A percentile compares a stretch with the other conserved stretches of the same genome.
phyloP scores from a whole-genome alignment of 1,140 invertebrate genomes.

The Drosophila nikananu region DNA sequence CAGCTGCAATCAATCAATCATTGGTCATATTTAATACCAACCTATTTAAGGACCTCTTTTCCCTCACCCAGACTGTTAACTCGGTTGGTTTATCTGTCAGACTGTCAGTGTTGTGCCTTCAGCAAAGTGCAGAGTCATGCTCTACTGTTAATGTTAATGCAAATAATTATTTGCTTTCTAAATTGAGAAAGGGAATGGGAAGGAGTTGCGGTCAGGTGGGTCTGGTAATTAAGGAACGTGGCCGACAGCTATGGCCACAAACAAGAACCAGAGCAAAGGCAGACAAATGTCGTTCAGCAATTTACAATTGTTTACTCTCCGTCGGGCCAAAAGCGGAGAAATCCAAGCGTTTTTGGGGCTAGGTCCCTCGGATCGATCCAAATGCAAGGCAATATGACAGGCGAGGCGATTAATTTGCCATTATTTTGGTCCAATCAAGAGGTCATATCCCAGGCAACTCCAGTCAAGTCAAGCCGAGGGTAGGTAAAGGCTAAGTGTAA shows the following conservation, averaged over 20 bases:
- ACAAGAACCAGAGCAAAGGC: conserved; percentile 24
- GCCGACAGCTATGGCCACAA: conserved; percentile 36
- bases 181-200: no score
- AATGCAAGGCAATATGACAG: conserved; percentile 40
- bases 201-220: conserved; percentile 30
- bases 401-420: conserved; percentile 58
- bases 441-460: conserved; percentile 25
- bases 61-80: background rate
- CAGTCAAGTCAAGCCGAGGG: background rate
- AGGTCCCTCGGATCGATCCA: conserved; percentile 8
- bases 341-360: conserved; percentile 32
- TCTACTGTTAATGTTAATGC: conserved; percentile 45
- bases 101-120: conserved; percentile 28
- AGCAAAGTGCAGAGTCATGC: conserved; percentile 54
- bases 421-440: conserved; percentile 52
- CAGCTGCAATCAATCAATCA: conserved; percentile 15
- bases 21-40: conserved; percentile 1
- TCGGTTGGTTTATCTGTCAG: conserved; percentile 14
- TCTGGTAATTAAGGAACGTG: conserved; percentile 59
- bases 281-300: conserved; percentile 46
- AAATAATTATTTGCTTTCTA: conserved; percentile 51
- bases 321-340: conserved; percentile 25
- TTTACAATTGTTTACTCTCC: conserved; percentile 65
- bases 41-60: background rate
- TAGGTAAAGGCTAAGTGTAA: conserved; percentile 10